Evolutionary conservation across 2,888 invertebrate species (phyloP), one percentile per base, ranked within the genome.

Genomic region (Oxyscelio sp.): DNA sequence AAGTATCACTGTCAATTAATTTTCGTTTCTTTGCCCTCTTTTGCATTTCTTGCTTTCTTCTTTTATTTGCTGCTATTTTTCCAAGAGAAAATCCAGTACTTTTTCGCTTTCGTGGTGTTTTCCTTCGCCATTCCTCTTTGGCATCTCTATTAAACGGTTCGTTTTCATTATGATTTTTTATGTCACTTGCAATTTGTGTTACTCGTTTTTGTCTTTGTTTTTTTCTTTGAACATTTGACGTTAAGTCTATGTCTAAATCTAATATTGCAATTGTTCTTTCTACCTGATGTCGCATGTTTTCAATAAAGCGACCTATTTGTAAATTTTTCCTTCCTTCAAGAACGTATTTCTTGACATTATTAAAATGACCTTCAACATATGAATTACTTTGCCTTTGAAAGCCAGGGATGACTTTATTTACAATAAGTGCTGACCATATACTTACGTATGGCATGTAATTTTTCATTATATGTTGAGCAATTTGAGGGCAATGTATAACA

Each of bases 241-340:
- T 52, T 17, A 54, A 13, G 40, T 66, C 66, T 6, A 22, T 17
- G 9, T 54, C 21, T 17, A 66, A 54, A 24, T 66, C 11, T 54
- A 66, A 19, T 11, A 66, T 8, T n/a, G 2, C 24, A 2, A 66
- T 11, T 22, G 38, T 66, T n/a, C n/a, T 9, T n/a, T 1, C 1
- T 4, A 52, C 17, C 11, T 68, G 68, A 0, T 13, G 1, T 13
- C 56, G 9, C 43, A 27, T 27, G 0, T n/a, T 2, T 19, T 56
- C 56, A n/a, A 68, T 11, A 19, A 68, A 54, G n/a, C 27, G 22
- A 9, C 40, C 68, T 13, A 38, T 22, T 22, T 4, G 50, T 8
- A 52, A 38, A 15, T 66, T n/a, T n/a, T n/a, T n/a, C n/a, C n/a
- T n/a, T n/a, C n/a, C n/a, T n/a, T n/a, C n/a, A n/a, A n/a, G n/a